A percentile compares a stretch with the other conserved stretches of the same genome.
These are phyloP conservation scores for Ginglymostoma cirratum DNA, from an alignment of 2,113 vertebrate genomes.

Conservation along the genomic window DNA sequence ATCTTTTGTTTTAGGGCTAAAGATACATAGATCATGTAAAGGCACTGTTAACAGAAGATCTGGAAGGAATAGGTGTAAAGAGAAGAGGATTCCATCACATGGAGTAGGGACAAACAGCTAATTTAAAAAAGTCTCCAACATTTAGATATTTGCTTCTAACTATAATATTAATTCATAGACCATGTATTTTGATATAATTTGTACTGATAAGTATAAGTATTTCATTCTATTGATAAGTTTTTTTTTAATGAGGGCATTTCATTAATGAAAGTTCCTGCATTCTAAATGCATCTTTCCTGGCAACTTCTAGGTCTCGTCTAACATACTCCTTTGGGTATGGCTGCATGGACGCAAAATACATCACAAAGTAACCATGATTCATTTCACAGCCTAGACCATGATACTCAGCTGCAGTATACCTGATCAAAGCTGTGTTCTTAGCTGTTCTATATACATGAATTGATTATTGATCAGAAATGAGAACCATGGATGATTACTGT, in stretches of 20 bases:
- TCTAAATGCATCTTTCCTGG: neutral
- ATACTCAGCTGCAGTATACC: neutral
- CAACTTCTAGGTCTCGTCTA: neutral
- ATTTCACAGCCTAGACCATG: neutral
- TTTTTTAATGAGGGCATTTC: neutral
- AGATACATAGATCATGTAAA: conserved; percentile 8
- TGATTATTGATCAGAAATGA: neutral
- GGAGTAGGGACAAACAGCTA: neutral
- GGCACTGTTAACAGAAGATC: neutral
- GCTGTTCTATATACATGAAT: neutral
- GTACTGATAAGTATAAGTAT: neutral
- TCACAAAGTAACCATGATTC: neutral
- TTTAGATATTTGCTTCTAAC: neutral
- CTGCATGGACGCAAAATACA: neutral
- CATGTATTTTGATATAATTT: neutral
- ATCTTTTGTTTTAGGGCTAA: conserved; percentile 21
- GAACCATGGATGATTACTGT: neutral
- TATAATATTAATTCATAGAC: neutral
- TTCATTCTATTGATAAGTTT: neutral
- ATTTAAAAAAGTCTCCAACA: neutral
- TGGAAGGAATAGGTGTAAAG: neutral
- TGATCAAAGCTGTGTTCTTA: neutral
- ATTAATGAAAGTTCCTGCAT: neutral
- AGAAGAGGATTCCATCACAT: neutral
- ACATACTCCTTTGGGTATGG: neutral